Evolutionary conservation across 35 echinoderm and acorn worm genomes (phyloP), one percentile per base, ranked within the genome.

Genomic region (Amphiura filiformis): DNA sequence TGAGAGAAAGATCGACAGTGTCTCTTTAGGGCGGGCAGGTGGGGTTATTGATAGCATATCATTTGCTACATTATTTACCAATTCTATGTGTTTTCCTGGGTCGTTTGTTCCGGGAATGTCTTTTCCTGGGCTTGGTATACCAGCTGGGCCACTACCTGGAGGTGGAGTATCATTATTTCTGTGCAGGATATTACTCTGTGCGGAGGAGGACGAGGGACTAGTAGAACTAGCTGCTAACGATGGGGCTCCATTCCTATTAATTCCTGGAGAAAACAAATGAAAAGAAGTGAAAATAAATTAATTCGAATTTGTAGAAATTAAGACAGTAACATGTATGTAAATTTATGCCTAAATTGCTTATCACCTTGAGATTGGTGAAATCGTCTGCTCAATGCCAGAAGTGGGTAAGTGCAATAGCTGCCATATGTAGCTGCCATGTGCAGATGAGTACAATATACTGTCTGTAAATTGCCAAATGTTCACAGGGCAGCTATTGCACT

Each of bases 1-100:
- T 90, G 84, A 2, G 96, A 99, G 75, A 94, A 83, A 31, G 96
- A 99, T 57, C 96, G 85, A 81, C 96, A 99, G 88, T 99, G 96
- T 37, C 93, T 84, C 81, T 99, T 94, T 31, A 94, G 94, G 36
- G 96, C 92, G 96, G 13, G 93, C 96, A 41, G 81, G 75, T 33
- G 92, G 86, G 65, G 91, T 97, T 41, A 78, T 86, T 78, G 95
- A 87, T 28, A 87, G 81, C 32, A 41, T 87, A 34, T 92, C 86
- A 35, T 84, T 91, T 31, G 84, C 75, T 23, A 39, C 82, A 80
- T 85, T 91, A 65, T 91, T 61, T n/a, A 28, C 37, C 7, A 70
- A n/a, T 70, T 70, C 61, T 70, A 18, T n/a, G 26, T 70, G 15
- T 26, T 70, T 70, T 70, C 61, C 61, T 70, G 61, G 15, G 61